A percentile compares a stretch with the other conserved stretches of the same genome.
phyloP scores from a whole-genome alignment of 2,888 invertebrate species.

The Spisula solida region DNA sequence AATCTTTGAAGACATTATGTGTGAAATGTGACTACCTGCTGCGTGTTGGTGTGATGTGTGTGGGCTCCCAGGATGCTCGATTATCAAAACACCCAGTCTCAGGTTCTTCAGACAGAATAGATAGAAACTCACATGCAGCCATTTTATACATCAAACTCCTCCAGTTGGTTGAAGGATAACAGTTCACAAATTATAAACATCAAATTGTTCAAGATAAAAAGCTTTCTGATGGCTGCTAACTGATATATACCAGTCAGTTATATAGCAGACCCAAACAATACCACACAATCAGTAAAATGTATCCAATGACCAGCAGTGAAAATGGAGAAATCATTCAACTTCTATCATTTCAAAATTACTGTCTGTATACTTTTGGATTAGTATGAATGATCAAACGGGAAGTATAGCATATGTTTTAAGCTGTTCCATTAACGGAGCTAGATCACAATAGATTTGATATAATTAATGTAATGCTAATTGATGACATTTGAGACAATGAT shows the following conservation, averaged over 20 bases:
- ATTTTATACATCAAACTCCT: not conserved
- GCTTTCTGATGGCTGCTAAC: not conserved
- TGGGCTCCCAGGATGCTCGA: too few relatives aligned
- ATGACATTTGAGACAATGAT: not conserved
- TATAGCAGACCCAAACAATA: not conserved
- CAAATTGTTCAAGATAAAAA: not conserved
- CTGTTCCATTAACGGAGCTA: not conserved
- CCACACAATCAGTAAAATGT: not conserved
- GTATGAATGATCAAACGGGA: not conserved
- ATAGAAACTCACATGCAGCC: too few relatives aligned
- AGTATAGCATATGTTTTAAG: not conserved
- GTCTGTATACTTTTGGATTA: not conserved
- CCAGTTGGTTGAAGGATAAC: not conserved
- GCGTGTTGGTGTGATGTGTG: too few relatives aligned
- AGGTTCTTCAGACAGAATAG: too few relatives aligned
- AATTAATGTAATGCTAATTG: not conserved
- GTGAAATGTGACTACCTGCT: too few relatives aligned
- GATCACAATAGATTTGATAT: not conserved
- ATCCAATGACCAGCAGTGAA: not conserved
- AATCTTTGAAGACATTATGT: too few relatives aligned
- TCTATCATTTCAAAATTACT: not conserved
- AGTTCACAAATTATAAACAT: not conserved
- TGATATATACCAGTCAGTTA: not conserved
- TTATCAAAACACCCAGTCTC: too few relatives aligned
- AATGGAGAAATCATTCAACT: not conserved